Evolutionary conservation across 2,888 invertebrate species (phyloP).

Genomic region (Leptura quadrifasciata): DNA sequence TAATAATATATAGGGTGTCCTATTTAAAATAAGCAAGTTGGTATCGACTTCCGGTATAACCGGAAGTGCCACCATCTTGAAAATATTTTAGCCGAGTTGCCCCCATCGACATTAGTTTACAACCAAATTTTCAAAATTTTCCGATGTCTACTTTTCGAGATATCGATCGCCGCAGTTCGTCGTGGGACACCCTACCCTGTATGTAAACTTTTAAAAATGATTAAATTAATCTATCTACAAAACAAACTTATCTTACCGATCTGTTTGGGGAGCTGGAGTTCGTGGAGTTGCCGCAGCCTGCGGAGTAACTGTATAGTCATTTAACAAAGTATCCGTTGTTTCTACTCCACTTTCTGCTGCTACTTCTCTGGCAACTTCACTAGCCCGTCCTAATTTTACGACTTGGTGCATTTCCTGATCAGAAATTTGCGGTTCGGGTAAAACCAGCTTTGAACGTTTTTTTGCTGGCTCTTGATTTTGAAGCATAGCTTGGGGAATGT

Average conservation of each 20-base stretch:
- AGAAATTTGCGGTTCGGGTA: slow-evolving; percentile 97
- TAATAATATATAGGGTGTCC: too few species aligned
- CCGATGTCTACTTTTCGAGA: too few species aligned
- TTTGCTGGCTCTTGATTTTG: slow-evolving; percentile 92
- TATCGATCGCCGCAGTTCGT: too few species aligned
- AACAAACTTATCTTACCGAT: slow-evolving; percentile 72
- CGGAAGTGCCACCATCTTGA: too few species aligned
- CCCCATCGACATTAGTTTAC: too few species aligned
- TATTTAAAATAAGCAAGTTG: too few species aligned
- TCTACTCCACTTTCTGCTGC: slow-evolving; percentile 86
- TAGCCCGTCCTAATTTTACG: slow-evolving; percentile 92
- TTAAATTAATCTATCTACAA: too few species aligned
- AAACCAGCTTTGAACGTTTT: slow-evolving; percentile 95
- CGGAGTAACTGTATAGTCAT: slow-evolving; percentile 91
- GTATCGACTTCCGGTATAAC: too few species aligned
- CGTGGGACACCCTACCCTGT: too few species aligned
- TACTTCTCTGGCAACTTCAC: slow-evolving; percentile 92
- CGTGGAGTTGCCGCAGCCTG: slow-evolving; percentile 84
- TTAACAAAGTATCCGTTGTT: slow-evolving; percentile 90
- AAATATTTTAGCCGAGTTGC: too few species aligned
- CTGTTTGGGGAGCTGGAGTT: slow-evolving; percentile 90
- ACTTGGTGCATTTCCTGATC: slow-evolving; percentile 95
- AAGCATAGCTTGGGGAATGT: slow-evolving; percentile 92
- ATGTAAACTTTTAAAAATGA: too few species aligned
- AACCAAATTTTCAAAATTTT: too few species aligned